Percentiles rank a stretch among this genome's conserved stretches.
Conservation (phyloP, 2,113 vertebrate species). For the Alethe castanea region DNA sequence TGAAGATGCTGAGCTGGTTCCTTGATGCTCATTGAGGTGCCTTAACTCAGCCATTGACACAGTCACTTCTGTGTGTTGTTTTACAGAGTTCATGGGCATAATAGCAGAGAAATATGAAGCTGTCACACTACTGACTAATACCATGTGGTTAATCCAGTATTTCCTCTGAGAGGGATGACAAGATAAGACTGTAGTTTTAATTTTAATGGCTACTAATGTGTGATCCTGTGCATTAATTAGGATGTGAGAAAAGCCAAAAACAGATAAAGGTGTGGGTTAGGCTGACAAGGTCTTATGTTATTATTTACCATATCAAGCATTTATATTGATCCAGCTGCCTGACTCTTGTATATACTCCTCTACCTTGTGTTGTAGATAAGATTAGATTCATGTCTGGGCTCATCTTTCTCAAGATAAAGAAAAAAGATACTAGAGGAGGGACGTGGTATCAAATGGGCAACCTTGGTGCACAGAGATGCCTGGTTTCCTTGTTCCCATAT, state of each 20-base stretch:
- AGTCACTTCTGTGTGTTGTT: rapidly evolving
- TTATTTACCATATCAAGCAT: not conserved
- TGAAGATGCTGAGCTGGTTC: not conserved
- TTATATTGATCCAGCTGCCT: not conserved
- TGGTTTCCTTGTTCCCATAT: not conserved
- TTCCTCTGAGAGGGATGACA: not conserved
- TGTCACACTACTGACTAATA: not conserved
- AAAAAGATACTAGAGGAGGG: not conserved
- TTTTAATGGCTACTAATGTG: not conserved
- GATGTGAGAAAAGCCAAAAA: not conserved
- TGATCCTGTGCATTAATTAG: not conserved
- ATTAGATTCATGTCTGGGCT: not conserved
- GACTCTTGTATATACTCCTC: not conserved
- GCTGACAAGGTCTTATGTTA: not conserved
- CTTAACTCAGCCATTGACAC: rapidly evolving
- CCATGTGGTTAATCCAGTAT: not conserved
- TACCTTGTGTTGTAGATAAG: not conserved
- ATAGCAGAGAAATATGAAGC: not conserved
- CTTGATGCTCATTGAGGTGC: rapidly evolving
- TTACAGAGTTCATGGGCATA: not conserved
- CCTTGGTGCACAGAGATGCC: not conserved
- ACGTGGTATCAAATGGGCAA: not conserved
- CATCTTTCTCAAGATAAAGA: not conserved
- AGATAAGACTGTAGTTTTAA: not conserved
- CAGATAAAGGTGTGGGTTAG: not conserved